Evolutionary conservation across 2,797 vertebrate species (phyloP).

Genomic region (Poecilia picta): DNA sequence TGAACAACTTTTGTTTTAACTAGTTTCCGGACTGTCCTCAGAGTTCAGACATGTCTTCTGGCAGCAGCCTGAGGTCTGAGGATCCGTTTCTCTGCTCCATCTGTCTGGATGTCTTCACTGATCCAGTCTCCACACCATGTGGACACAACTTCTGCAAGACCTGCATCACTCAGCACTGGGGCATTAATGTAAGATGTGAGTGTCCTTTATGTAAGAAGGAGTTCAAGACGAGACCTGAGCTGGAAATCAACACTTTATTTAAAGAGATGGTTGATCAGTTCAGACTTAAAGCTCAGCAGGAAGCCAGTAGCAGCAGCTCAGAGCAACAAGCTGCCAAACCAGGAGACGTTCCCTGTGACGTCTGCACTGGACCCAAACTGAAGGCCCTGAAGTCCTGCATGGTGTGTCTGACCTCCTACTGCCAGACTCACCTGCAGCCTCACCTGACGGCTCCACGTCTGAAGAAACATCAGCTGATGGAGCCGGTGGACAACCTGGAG

Average conservation of each 20-base stretch:
- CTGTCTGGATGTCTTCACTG: no score
- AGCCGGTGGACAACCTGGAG: slow-evolving; percentile 3
- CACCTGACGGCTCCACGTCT: not conserved
- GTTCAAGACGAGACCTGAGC: not conserved
- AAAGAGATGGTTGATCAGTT: not conserved
- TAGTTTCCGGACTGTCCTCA: not conserved
- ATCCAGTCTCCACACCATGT: slow-evolving; percentile 9
- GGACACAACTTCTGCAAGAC: slow-evolving; percentile 10
- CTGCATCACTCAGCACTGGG: not conserved
- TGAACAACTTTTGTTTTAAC: not conserved
- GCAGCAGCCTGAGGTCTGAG: not conserved
- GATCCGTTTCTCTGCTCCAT: not conserved
- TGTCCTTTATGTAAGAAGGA: not conserved
- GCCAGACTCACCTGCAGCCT: slow-evolving; percentile 7
- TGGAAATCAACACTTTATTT: not conserved
- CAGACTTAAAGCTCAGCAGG: not conserved
- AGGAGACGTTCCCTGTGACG: not conserved
- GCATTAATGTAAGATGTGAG: no score
- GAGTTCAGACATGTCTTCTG: not conserved
- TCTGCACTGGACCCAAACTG: not conserved
- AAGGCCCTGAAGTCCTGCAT: not conserved
- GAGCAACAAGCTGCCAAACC: not conserved
- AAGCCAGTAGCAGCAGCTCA: not conserved
- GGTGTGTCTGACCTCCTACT: not conserved
- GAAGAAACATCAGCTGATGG: slow-evolving; percentile 1